A percentile compares a stretch with the other conserved stretches of the same genome.
Evolutionary conservation across 2,113 vertebrate genomes (phyloP).

Genomic region (Dermatemys mawii): DNA sequence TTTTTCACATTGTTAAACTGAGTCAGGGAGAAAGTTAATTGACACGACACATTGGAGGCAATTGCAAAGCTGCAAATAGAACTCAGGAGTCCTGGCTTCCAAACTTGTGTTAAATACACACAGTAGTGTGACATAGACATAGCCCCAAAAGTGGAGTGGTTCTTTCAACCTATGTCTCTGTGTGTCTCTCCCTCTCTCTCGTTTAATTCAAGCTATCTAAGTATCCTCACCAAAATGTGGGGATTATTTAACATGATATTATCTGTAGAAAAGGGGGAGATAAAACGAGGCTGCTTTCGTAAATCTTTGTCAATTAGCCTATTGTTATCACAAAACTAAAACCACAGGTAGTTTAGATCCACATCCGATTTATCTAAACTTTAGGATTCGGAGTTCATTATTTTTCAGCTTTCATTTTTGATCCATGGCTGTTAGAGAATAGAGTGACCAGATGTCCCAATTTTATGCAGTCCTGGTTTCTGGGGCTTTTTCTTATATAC

Average conservation of each 20-base stretch:
- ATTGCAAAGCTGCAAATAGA: neutral
- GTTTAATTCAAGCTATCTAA: neutral
- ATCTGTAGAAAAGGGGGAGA: neutral
- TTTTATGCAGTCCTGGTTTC: no score
- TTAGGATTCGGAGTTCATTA: neutral
- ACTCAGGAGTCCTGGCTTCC: rapidly evolving
- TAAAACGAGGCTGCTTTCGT: neutral
- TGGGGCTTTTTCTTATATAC: no score
- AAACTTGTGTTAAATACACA: neutral
- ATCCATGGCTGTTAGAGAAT: neutral
- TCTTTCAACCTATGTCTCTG: neutral
- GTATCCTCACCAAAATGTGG: neutral
- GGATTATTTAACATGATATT: neutral
- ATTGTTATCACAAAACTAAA: neutral
- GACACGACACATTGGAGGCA: neutral
- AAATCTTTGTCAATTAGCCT: neutral
- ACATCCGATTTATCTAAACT: neutral
- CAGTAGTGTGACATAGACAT: neutral
- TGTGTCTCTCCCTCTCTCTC: neutral
- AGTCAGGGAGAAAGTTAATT: neutral
- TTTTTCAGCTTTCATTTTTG: neutral
- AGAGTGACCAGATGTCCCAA: no score
- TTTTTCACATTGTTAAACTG: neutral
- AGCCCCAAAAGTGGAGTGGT: neutral
- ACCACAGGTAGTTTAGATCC: neutral